Percentiles rank a stretch among this genome's conserved stretches.
These are phyloP conservation scores for Narcine bancroftii DNA, from an alignment of 2,113 vertebrate genomes.

Conservation along the genomic window DNA sequence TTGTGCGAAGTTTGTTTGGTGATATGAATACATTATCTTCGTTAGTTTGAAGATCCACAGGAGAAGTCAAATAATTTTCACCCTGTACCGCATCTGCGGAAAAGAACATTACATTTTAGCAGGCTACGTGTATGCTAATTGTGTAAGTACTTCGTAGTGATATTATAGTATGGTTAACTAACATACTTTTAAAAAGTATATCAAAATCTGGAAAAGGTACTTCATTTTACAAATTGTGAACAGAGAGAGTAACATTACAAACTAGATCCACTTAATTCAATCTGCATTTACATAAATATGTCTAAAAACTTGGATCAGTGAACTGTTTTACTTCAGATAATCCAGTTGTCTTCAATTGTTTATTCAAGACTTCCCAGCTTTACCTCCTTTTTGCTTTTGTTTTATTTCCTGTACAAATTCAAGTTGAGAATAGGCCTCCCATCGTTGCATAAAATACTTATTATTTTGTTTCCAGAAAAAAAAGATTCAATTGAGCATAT, in stretches of 20 bases:
- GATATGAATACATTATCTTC: conserved; percentile 78
- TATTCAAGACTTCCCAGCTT: neutral
- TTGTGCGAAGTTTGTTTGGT: conserved; percentile 89
- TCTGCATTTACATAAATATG: neutral
- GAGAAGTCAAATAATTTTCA: conserved; percentile 81
- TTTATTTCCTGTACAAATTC: neutral
- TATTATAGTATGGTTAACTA: neutral
- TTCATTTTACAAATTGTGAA: neutral
- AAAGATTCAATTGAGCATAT: neutral
- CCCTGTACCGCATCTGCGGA: conserved; percentile 46
- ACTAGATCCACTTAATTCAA: neutral
- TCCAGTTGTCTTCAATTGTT: neutral
- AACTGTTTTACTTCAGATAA: neutral
- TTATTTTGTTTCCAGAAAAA: neutral
- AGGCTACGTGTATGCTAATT: neutral
- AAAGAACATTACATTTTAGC: neutral
- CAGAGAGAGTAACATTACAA: neutral
- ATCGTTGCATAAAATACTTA: neutral
- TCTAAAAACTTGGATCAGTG: neutral
- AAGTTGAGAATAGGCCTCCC: neutral
- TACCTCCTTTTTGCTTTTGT: neutral
- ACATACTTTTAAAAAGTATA: neutral
- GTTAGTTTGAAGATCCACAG: conserved; percentile 78
- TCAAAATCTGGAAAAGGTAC: neutral
- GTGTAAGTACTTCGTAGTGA: neutral